Conservation (phyloP, 1,140 invertebrate species). For the Latrodectus geometricus region DNA sequence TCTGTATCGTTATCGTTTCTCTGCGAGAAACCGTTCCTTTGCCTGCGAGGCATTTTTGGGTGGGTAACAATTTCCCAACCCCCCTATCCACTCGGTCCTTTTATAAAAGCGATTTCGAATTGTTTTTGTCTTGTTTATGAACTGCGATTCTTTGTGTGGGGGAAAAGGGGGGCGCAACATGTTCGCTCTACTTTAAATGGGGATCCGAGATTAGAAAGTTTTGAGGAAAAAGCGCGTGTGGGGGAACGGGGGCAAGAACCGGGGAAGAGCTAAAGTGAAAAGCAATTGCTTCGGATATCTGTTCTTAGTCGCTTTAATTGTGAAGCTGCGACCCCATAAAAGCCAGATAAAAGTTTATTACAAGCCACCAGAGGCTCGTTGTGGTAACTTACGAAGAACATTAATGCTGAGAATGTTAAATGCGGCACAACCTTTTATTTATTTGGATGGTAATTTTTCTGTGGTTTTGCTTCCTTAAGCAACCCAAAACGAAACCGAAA, state of each 20-base stretch:
- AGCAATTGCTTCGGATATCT: constrained; percentile 57
- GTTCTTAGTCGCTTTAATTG: constrained; percentile 56
- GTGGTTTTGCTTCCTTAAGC: too few relatives aligned
- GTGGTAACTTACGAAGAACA: constrained; percentile 28
- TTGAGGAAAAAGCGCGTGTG: neutral
- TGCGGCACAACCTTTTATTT: neutral
- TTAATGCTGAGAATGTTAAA: constrained; percentile 3
- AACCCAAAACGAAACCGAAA: too few relatives aligned
- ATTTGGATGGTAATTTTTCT: too few relatives aligned
- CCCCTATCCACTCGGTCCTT: neutral
- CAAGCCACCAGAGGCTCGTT: constrained; percentile 20
- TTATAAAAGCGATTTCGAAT: constrained; percentile 31
- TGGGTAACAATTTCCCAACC: neutral
- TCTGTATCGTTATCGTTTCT: constrained; percentile 52
- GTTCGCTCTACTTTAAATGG: constrained; percentile 25
- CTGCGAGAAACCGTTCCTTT: neutral
- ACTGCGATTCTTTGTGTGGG: constrained; percentile 17
- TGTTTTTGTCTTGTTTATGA: constrained; percentile 58
- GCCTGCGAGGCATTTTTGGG: neutral
- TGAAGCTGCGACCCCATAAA: constrained; percentile 58
- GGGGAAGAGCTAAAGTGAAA: constrained; percentile 16
- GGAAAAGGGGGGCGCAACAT: constrained; percentile 3
- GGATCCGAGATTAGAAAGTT: constrained; percentile 46
- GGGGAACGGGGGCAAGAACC: neutral
- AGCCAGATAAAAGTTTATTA: constrained; percentile 54